Evolutionary conservation across 2,797 vertebrate genomes (phyloP), one percentile per base, ranked within the genome.

Genomic region (Pangasius macronema): DNA sequence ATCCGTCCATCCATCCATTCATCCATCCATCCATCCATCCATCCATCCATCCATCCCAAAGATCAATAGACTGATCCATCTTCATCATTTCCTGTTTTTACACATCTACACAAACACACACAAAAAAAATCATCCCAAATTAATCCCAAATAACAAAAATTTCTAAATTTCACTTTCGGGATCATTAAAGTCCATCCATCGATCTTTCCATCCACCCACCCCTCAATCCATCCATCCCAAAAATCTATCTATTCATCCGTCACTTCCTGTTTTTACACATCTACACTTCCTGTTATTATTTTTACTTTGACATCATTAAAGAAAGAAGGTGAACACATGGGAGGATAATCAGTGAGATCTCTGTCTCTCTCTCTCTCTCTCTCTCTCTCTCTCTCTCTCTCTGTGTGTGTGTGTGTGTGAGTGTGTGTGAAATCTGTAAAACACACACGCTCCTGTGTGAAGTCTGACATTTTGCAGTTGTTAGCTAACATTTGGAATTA

Each of bases 391-490:
- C 46, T 49, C 46, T 49, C 46, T 51, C 49, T 68, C 49, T 10
- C 49, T 49, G 70, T 73, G 67, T 11, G 39, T 70, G 68, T 70
- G 65, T 68, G 67, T 39, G 33, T 39, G 67, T 39, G 33, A 42
- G 42, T 49, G 72, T 73, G 72, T 75, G 42, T 5, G 3, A 65
- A 65, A 27, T 27, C 27, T 13, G 10, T 13, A 39, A 7, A 70
- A 70, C 33, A 70, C 65, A 68, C 16, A 39, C 67, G 1, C 67
- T 18, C 11, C 6, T 76, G 73, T 76, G 49, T 51, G 51, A 55
- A 30, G 46, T 18, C 73, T 77, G 73, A 77, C 75, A 77, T 77
- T 77, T 79, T 57, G 30, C 36, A 24, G 51, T 22, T 57, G 76
- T 57, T 55, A 33, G 51, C 30, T 79, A 55, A 77, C 46, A 53